Evolutionary conservation across 1,140 invertebrate genomes (phyloP).

Genomic region (Apis laboriosa): DNA sequence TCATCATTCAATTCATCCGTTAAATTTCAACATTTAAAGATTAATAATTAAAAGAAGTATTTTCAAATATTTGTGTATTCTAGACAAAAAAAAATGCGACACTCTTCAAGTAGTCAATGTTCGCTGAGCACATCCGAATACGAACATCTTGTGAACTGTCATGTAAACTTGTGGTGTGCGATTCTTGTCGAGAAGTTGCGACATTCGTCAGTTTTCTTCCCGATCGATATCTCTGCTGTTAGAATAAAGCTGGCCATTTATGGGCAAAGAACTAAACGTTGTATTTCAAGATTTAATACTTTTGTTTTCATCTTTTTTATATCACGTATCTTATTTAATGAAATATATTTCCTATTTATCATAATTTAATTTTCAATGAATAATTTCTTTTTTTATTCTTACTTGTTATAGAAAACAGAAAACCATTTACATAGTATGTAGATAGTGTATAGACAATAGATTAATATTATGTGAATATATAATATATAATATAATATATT

Average conservation of each 20-base stretch:
- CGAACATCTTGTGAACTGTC: background rate
- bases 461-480: background rate
- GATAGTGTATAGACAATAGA: background rate
- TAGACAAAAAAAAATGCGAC: background rate
- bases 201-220: slow-evolving; percentile 37
- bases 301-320: background rate
- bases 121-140: background rate
- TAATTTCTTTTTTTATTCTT: background rate
- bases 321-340: too few species aligned
- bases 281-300: background rate
- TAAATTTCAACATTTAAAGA: background rate
- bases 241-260: slow-evolving; percentile 28
- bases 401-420: background rate
- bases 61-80: background rate
- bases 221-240: slow-evolving; percentile 36
- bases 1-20: background rate
- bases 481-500: background rate
- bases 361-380: background rate
- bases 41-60: background rate
- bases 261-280: background rate
- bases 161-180: slow-evolving; percentile 2
- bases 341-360: background rate
- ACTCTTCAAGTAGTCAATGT: background rate
- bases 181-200: slow-evolving; percentile 6
- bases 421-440: background rate